Percentiles rank a stretch among this genome's conserved stretches.
Evolutionary conservation across 2,113 vertebrate species (phyloP).

Genomic region (Montifringilla adamsi): DNA sequence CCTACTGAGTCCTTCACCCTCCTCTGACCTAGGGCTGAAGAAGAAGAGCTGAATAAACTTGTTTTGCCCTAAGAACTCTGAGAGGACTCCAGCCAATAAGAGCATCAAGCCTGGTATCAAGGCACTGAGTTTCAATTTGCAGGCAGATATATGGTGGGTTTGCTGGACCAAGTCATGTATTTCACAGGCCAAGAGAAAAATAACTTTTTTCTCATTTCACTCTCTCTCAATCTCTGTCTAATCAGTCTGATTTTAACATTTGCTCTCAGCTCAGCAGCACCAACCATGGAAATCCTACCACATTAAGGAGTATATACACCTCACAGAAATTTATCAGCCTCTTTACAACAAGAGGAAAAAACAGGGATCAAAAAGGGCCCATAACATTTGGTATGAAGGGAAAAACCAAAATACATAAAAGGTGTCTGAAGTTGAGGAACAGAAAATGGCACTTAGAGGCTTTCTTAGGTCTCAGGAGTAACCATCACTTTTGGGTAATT

Average conservation of each 20-base stretch:
- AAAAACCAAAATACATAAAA: not conserved
- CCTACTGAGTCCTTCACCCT: not conserved
- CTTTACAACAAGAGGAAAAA: not conserved
- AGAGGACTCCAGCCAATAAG: not conserved
- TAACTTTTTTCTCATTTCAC: not conserved
- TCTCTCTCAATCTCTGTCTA: not conserved
- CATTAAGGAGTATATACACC: not conserved
- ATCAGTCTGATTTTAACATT: conserved; percentile 31
- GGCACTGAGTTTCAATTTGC: not conserved
- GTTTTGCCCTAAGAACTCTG: not conserved
- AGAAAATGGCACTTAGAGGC: not conserved
- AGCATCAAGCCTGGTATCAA: not conserved
- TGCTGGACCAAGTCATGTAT: not conserved
- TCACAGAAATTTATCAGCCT: not conserved
- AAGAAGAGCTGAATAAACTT: not conserved
- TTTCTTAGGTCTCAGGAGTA: not conserved
- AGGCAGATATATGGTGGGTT: not conserved
- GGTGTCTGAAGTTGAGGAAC: not conserved
- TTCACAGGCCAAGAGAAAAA: not conserved
- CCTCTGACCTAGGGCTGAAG: not conserved
- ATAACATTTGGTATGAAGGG: not conserved
- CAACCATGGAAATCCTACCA: not conserved
- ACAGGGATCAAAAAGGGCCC: not conserved
- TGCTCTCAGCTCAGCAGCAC: not conserved
- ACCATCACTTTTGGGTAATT: not conserved